phyloP scores from a whole-genome alignment of 2,888 invertebrate species.

The Junonia oenone region DNA sequence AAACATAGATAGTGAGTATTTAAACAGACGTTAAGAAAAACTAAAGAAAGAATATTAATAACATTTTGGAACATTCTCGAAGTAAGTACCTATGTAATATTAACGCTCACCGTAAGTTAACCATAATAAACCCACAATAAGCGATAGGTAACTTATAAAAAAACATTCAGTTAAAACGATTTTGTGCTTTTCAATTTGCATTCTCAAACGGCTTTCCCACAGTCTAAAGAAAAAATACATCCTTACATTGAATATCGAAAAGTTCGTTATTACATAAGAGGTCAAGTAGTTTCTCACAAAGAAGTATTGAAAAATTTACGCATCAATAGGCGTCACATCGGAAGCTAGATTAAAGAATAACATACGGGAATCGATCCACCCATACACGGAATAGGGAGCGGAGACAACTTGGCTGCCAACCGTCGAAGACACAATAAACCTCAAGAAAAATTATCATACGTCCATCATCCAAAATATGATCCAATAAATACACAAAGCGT shows the following conservation, averaged over 20 bases:
- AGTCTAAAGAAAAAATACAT: not conserved
- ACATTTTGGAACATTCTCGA: no score
- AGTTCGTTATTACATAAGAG: constrained; percentile 56
- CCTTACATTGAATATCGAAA: constrained; percentile 18
- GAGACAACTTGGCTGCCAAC: constrained; percentile 46
- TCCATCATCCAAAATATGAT: constrained; percentile 71
- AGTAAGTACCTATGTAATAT: no score
- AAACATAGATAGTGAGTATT: no score
- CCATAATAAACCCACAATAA: not conserved
- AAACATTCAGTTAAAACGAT: not conserved
- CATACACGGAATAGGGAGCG: constrained; percentile 37
- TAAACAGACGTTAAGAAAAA: no score
- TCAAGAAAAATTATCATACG: constrained; percentile 66
- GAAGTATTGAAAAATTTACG: constrained; percentile 47
- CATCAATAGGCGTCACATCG: constrained; percentile 63
- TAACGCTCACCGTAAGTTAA: no score
- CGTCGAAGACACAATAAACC: constrained; percentile 44
- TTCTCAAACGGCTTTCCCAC: not conserved
- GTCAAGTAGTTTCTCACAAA: constrained; percentile 44
- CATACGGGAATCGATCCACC: constrained; percentile 47
- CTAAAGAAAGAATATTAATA: no score
- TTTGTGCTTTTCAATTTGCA: not conserved
- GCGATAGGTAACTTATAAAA: not conserved
- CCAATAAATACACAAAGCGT: constrained; percentile 58
- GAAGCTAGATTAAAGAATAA: constrained; percentile 73